A percentile compares a stretch with the other conserved stretches of the same genome.
phyloP scores from a whole-genome alignment of 2,113 vertebrate genomes.

The Platichthys flesus region DNA sequence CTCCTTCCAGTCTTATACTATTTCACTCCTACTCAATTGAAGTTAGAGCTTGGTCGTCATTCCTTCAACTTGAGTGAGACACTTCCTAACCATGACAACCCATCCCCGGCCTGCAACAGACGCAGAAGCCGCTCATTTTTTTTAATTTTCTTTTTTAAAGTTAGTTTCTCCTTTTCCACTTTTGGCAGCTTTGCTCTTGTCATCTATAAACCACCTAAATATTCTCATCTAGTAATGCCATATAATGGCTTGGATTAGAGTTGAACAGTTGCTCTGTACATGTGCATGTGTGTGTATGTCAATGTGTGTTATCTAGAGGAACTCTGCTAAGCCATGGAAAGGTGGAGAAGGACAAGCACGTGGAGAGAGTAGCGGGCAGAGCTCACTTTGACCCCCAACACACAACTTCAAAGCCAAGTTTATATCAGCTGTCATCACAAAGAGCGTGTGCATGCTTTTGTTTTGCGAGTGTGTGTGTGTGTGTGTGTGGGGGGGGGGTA shows the following conservation, averaged over 20 bases:
- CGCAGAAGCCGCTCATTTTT: not conserved
- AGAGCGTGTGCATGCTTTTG: slow-evolving; percentile 3
- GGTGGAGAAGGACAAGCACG: slow-evolving; percentile 24
- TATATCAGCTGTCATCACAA: slow-evolving; percentile 8
- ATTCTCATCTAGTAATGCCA: not conserved
- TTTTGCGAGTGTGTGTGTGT: slow-evolving; percentile 1
- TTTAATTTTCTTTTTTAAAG: not conserved
- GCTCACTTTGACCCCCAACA: slow-evolving; percentile 6
- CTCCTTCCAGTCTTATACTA: not conserved
- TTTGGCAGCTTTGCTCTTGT: not conserved
- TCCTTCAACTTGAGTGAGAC: not conserved
- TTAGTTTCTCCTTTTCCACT: not conserved
- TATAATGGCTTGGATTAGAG: slow-evolving; percentile 12
- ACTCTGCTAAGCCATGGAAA: slow-evolving; percentile 47
- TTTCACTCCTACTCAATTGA: not conserved
- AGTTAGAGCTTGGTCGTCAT: not conserved
- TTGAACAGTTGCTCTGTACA: slow-evolving; percentile 7
- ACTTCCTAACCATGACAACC: not conserved
- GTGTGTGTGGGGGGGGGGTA: not conserved
- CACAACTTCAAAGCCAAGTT: slow-evolving; percentile 39
- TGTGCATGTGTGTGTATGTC: slow-evolving; percentile 2
- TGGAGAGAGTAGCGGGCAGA: slow-evolving; percentile 9
- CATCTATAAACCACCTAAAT: not conserved
- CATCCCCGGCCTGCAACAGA: not conserved
- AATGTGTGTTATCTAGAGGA: slow-evolving; percentile 31